These are phyloP conservation scores for Serilophus lunatus DNA, from an alignment of 2,113 vertebrate species.

Conservation along the genomic window DNA sequence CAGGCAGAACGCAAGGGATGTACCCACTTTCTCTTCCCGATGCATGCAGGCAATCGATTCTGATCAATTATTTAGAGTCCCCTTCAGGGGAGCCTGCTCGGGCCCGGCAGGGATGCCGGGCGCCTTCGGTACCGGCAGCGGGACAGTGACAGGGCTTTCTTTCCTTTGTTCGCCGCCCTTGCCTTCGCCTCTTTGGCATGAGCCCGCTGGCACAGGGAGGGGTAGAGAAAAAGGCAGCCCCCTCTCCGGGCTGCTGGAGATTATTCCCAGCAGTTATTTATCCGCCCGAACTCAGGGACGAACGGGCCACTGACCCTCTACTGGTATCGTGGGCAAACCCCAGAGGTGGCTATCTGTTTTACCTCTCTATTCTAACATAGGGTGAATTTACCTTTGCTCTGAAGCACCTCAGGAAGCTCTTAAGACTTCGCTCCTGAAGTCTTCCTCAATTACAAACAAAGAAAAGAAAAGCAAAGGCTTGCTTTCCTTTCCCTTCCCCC, in stretches of 20 bases:
- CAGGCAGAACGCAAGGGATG: not conserved
- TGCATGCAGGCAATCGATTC: not conserved
- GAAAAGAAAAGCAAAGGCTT: not conserved
- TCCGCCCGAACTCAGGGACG: fast-evolving
- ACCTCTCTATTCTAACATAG: not conserved
- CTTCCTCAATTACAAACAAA: not conserved
- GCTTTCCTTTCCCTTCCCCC: not conserved
- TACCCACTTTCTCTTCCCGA: not conserved
- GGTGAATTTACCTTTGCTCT: not conserved
- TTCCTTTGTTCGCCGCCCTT: conserved; percentile 63
- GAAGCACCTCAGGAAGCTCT: not conserved
- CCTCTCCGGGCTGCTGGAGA: fast-evolving
- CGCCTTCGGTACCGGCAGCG: not conserved
- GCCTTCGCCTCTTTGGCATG: not conserved
- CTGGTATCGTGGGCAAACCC: not conserved
- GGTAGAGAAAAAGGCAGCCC: not conserved
- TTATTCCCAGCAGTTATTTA: no score
- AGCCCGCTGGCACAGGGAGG: not conserved
- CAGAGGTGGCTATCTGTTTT: not conserved
- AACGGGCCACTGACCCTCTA: not conserved
- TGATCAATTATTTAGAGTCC: conserved; percentile 40
- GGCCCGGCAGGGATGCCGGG: not conserved
- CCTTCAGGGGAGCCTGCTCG: not conserved
- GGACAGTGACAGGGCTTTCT: not conserved
- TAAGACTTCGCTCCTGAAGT: not conserved